Base-by-base conservation (phyloP, 2,113 vertebrate genomes). In the Lutjanus erythropterus region DNA sequence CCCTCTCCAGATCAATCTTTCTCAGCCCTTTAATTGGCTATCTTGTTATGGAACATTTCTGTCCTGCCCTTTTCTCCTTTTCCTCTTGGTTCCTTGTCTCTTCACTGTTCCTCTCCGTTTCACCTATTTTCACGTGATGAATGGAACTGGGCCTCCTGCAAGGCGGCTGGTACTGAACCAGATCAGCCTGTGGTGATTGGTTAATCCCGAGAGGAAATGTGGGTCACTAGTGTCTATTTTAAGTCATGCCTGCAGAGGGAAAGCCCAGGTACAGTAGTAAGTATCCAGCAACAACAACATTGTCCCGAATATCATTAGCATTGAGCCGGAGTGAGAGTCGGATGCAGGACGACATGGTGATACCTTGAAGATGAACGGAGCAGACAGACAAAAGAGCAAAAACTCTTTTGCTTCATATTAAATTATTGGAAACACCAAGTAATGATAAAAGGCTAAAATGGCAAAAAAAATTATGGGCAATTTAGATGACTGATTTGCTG, bases 171-270 rank as follows among this genome's bases (percentile, higher is more conserved):
- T 71, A n/a, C 75, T 81, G 86, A 75, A 80, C 75, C 87, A 87
- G 78, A 86, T 87, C 81, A 72, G 77, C 65, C 66, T 23, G 71
- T 71, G 76, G 69, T 86, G 83, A 86, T 86, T 81, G 66, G 71
- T 83, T 87, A 85, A 88, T 91, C 90, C 89, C 50, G 3, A 12
- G 58, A 81, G 76, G 69, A 82, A 89, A 93, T 92, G 84, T 91
- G 86, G 91, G 92, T 89, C 90, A 88, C 62, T 75, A 14, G 33
- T 50, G 47, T 65, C 68, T 93, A 89, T 90, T 89, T 92, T 88
- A 90, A 88, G 55, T 65, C 9, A 0, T 52, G 25, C 37, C 5
- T 4, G 60, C 65, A 29, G 59, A 71, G 83, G 75, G 80, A 68
- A 75, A 81, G 73, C 78, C 87, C 85, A 85, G 86, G 86, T 85